A percentile compares a stretch with the other conserved stretches of the same genome.
Evolutionary conservation across 2,797 vertebrate species (phyloP).

Genomic region (Notolabrus celidotus): DNA sequence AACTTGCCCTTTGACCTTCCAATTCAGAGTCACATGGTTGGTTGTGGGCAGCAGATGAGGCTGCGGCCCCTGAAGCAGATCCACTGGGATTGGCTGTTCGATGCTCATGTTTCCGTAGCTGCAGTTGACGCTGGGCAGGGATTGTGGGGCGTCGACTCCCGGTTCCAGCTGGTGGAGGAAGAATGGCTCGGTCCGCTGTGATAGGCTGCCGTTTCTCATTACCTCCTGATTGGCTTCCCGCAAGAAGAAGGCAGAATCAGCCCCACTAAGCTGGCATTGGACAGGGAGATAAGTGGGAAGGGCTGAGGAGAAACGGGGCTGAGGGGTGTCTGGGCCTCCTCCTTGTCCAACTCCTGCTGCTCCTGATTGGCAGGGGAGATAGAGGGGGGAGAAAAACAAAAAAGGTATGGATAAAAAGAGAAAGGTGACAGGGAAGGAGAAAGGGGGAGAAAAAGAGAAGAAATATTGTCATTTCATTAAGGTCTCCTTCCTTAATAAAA

Average conservation of each 20-base stretch:
- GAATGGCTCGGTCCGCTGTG: conserved; percentile 90
- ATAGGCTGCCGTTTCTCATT: conserved; percentile 93
- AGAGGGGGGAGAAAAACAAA: conserved; percentile 65
- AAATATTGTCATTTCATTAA: conserved; percentile 10
- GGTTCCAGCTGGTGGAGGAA: conserved; percentile 89
- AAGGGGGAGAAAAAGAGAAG: not conserved
- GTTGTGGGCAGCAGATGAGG: conserved; percentile 79
- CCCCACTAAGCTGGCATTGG: conserved; percentile 85
- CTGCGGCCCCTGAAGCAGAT: conserved; percentile 86
- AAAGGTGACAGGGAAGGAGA: not conserved
- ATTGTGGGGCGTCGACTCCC: conserved; percentile 62
- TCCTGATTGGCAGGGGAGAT: conserved; percentile 77
- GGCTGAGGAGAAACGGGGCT: conserved; percentile 87
- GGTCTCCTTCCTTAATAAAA: not conserved
- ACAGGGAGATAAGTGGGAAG: conserved; percentile 92
- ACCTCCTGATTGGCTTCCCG: conserved; percentile 95
- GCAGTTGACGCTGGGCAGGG: conserved; percentile 87
- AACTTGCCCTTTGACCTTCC: conserved; percentile 93
- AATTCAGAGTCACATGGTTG: conserved; percentile 88
- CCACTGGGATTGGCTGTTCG: conserved; percentile 86
- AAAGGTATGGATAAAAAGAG: conserved; percentile 1
- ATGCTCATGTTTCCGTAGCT: conserved; percentile 91
- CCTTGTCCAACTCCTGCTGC: conserved; percentile 69
- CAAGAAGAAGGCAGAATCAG: conserved; percentile 92
- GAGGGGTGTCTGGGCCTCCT: conserved; percentile 68